These are phyloP conservation scores for Drosophila colorata DNA, from an alignment of 2,888 invertebrate species.

Conservation along the genomic window DNA sequence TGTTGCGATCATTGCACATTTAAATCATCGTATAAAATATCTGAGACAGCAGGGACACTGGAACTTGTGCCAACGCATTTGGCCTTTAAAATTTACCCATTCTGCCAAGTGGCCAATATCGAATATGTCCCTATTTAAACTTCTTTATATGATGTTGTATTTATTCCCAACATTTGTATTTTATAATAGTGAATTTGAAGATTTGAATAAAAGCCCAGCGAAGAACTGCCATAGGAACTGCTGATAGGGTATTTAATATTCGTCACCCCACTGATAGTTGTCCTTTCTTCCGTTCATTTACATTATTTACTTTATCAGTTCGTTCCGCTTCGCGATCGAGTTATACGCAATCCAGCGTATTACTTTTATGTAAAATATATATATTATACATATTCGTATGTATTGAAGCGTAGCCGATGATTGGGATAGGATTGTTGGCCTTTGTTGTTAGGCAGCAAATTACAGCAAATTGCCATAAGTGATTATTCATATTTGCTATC, in stretches of 20 bases:
- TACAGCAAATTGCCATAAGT: constrained; percentile 51
- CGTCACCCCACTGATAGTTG: not conserved
- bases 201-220: not conserved
- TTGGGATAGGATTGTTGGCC: not conserved
- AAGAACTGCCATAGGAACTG: no score
- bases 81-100: no score
- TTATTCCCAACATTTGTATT: no score
- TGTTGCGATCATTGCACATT: no score
- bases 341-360: constrained; percentile 35
- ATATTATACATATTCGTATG: not conserved
- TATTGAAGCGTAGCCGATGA: constrained; percentile 14
- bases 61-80: no score
- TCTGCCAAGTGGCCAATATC: no score
- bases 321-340: constrained; percentile 33
- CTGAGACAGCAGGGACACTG: no score
- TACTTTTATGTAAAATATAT: constrained; percentile 8
- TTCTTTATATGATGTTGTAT: no score
- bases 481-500: constrained; percentile 35
- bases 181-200: no score
- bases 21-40: no score
- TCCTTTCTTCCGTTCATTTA: not conserved
- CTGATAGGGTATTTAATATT: constrained; percentile 4
- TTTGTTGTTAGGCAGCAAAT: constrained; percentile 59
- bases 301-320: constrained; percentile 22
- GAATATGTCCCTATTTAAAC: no score